phyloP scores from a whole-genome alignment of 2,113 vertebrate species.

The Ciconia stormi region DNA sequence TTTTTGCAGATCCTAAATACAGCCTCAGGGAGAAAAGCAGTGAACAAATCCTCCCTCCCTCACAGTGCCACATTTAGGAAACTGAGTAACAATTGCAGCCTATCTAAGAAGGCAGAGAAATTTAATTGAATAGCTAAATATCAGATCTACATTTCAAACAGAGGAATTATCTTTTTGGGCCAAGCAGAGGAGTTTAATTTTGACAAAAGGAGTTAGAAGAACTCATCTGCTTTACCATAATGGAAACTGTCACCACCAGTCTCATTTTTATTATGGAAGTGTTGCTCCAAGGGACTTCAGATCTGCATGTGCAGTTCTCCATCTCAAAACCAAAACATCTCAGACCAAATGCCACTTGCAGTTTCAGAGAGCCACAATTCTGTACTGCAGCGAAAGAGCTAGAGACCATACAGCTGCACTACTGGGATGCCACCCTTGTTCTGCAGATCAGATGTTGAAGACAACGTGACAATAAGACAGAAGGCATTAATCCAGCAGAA shows the following conservation, averaged over 20 bases:
- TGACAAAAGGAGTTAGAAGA: neutral
- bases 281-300: neutral
- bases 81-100: neutral
- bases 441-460: neutral
- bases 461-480: neutral
- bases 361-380: neutral
- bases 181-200: conserved; percentile 1
- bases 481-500: neutral
- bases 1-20: neutral
- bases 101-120: neutral
- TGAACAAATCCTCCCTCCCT: neutral
- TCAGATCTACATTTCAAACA: neutral
- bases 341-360: neutral
- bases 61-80: neutral
- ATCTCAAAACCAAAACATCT: neutral
- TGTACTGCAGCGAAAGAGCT: neutral
- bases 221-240: neutral
- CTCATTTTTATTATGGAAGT: neutral
- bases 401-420: neutral
- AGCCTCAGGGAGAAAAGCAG: neutral
- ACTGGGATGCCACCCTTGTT: neutral
- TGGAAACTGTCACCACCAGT: neutral
- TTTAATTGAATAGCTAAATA: neutral
- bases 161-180: neutral
- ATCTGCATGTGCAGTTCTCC: neutral